A percentile compares a stretch with the other conserved stretches of the same genome.
phyloP scores from a whole-genome alignment of 2,797 vertebrate genomes.

The Erpetoichthys calabaricus region DNA sequence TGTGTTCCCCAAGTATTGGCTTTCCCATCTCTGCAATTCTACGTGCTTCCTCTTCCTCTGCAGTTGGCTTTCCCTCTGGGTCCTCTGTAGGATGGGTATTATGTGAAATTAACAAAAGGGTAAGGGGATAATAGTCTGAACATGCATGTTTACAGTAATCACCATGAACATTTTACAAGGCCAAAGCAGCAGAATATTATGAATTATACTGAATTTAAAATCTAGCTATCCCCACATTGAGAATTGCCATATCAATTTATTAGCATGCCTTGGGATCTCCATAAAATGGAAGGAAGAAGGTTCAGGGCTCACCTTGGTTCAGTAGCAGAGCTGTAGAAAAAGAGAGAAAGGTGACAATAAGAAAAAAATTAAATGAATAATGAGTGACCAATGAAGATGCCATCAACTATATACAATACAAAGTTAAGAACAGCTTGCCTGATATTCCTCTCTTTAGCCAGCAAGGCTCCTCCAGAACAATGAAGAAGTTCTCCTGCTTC shows the following conservation, averaged over 20 bases:
- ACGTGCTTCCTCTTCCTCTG: slow-evolving; percentile 74
- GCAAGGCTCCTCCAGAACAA: slow-evolving; percentile 75
- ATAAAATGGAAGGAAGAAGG: too few species aligned
- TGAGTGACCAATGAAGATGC: slow-evolving; percentile 1
- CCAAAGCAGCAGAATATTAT: too few species aligned
- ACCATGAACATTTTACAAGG: too few species aligned
- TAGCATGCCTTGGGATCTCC: too few species aligned
- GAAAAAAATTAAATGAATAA: slow-evolving; percentile 9
- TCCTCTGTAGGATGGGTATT: slow-evolving; percentile 41
- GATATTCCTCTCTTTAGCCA: slow-evolving; percentile 82
- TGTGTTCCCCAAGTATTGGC: slow-evolving; percentile 75
- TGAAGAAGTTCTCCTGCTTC: slow-evolving; percentile 82
- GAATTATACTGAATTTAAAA: too few species aligned
- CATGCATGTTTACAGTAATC: too few species aligned
- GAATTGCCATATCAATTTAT: too few species aligned
- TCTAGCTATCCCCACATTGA: too few species aligned
- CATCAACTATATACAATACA: background rate
- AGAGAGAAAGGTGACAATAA: slow-evolving; percentile 25
- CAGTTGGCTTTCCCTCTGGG: slow-evolving; percentile 55
- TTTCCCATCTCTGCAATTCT: slow-evolving; percentile 85
- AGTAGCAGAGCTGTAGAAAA: slow-evolving; percentile 61
- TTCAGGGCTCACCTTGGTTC: slow-evolving; percentile 55
- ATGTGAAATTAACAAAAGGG: too few species aligned
- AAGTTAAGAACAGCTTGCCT: slow-evolving; percentile 35
- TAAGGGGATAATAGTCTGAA: too few species aligned